These are phyloP conservation scores for Argyra leucocephala DNA, from an alignment of 2,888 invertebrate species.

Conservation along the genomic window DNA sequence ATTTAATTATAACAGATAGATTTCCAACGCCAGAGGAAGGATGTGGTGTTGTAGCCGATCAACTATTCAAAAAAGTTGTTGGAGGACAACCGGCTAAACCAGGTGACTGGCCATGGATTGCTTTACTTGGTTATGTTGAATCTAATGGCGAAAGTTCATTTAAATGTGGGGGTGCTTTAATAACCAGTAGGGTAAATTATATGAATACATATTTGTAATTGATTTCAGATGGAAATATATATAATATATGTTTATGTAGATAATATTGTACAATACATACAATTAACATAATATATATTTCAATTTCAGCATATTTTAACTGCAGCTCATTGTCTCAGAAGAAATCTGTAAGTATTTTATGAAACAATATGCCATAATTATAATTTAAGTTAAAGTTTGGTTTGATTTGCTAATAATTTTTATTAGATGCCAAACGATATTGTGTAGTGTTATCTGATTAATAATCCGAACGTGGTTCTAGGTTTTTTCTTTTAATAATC, in stretches of 20 bases:
- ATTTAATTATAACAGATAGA: constrained; percentile 28
- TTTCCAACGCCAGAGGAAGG: constrained; percentile 42
- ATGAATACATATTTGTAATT: not conserved
- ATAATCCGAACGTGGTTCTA: too few relatives aligned
- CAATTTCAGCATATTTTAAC: constrained; percentile 58
- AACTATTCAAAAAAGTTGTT: constrained; percentile 54
- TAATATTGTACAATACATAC: not conserved
- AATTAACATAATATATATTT: not conserved
- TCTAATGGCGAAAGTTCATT: constrained; percentile 38
- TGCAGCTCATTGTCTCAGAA: constrained; percentile 38
- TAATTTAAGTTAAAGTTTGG: too few relatives aligned
- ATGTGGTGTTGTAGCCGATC: constrained; percentile 54
- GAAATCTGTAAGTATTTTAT: constrained; percentile 32
- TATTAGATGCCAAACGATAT: too few relatives aligned
- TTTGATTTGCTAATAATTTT: too few relatives aligned
- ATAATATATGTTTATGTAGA: not conserved
- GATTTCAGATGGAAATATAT: not conserved
- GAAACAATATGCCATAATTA: too few relatives aligned
- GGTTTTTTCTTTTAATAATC: too few relatives aligned
- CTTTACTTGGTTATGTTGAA: constrained; percentile 58
- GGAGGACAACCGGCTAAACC: constrained; percentile 59
- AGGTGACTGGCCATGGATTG: constrained; percentile 75
- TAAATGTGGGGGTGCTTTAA: constrained; percentile 47
- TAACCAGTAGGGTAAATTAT: constrained; percentile 29
- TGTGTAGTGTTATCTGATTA: too few relatives aligned